Conservation (phyloP, 2,113 vertebrate genomes). For the Erinaceus europaeus region DNA sequence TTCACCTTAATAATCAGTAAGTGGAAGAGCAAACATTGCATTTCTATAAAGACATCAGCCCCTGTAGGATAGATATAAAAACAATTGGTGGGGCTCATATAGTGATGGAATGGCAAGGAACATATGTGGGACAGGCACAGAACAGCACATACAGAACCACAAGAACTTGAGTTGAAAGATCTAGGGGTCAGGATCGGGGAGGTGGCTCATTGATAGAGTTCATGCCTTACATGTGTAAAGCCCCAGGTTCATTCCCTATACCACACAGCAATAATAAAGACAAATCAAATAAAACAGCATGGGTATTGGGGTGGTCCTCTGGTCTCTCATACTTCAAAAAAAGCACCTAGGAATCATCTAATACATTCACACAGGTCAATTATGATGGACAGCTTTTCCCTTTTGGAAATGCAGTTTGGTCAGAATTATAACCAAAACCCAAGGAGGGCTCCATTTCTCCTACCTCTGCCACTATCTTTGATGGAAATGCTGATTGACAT, state of each 20-base stretch:
- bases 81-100: neutral
- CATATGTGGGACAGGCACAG: rapidly evolving
- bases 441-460: neutral
- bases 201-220: too few relatives aligned
- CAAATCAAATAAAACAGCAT: too few relatives aligned
- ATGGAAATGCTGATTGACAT: neutral
- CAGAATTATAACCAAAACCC: neutral
- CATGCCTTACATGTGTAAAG: too few relatives aligned
- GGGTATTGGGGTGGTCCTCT: too few relatives aligned
- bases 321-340: too few relatives aligned
- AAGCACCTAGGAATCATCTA: neutral
- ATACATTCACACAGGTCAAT: neutral
- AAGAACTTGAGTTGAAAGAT: rapidly evolving
- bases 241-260: too few relatives aligned
- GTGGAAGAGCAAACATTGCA: neutral
- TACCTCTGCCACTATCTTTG: neutral
- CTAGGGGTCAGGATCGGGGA: too few relatives aligned
- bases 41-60: neutral
- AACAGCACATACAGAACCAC: neutral
- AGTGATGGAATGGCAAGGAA: neutral
- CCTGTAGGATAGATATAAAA: neutral
- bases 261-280: too few relatives aligned
- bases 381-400: too few relatives aligned
- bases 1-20: slow-evolving; percentile 4
- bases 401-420: neutral